These are phyloP conservation scores for Diarsia rubi DNA, from an alignment of 2,888 invertebrate genomes.

Conservation along the genomic window DNA sequence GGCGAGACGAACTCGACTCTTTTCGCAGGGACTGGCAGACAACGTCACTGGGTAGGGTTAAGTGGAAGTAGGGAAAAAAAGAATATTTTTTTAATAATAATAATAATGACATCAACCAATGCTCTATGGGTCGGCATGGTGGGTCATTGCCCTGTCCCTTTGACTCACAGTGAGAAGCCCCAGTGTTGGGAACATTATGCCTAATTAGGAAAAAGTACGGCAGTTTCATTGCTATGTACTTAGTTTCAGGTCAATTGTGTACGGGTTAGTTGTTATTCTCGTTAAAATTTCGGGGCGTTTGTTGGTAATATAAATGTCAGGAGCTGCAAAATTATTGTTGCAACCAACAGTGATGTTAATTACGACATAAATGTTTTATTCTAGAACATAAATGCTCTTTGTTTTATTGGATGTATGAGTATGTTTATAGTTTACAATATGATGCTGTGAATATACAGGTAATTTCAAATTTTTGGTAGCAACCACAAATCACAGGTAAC, in stretches of 20 bases:
- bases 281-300: constrained; percentile 5
- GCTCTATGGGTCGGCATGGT: no score
- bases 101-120: not conserved
- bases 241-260: constrained; percentile 6
- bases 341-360: constrained; percentile 19
- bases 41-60: no score
- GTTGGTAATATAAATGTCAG: constrained; percentile 27
- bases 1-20: no score
- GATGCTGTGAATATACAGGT: not conserved
- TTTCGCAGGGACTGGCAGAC: no score
- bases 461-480: not conserved
- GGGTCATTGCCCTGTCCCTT: not conserved
- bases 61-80: no score
- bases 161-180: not conserved
- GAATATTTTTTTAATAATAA: no score
- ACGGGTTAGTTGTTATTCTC: not conserved
- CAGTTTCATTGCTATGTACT: not conserved
- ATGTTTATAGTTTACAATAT: constrained; percentile 10
- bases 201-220: not conserved
- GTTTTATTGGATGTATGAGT: constrained; percentile 11
- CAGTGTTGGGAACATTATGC: not conserved
- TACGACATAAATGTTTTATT: constrained; percentile 13
- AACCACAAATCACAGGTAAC: no score
- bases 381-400: constrained; percentile 9
- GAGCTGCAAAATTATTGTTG: constrained; percentile 17